These are phyloP conservation scores for Galagoides demidoff DNA, from an alignment of 2,797 vertebrate genomes.

Conservation along the genomic window DNA sequence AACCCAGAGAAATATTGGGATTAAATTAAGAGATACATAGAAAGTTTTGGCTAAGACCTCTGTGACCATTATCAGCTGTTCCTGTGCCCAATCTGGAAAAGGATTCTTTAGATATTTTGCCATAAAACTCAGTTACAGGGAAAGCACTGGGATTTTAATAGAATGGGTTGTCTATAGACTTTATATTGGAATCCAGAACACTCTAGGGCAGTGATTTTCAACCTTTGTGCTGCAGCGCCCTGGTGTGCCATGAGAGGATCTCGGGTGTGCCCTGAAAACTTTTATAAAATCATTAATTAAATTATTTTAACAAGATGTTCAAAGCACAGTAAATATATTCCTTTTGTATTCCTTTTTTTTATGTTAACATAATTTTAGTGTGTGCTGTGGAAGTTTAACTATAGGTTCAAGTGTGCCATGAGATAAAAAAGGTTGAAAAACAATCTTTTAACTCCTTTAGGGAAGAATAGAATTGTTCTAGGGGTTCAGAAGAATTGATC, in stretches of 20 bases:
- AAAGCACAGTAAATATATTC: no score
- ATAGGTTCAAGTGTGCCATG: no score
- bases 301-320: no score
- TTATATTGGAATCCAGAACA: not conserved
- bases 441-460: no score
- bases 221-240: no score
- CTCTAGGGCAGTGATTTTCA: not conserved
- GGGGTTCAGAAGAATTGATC: not conserved
- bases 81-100: accelerated
- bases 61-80: accelerated
- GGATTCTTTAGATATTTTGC: not conserved
- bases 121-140: not conserved
- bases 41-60: not conserved
- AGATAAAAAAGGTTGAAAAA: no score
- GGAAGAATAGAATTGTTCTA: not conserved
- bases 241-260: no score
- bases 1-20: not conserved
- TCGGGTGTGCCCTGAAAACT: no score
- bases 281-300: no score
- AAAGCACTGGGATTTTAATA: not conserved
- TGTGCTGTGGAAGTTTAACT: no score
- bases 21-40: not conserved
- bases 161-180: not conserved
- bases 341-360: no score
- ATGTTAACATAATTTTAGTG: no score